Evolutionary conservation across 2,888 invertebrate species (phyloP).

Genomic region (Andricus curvator): DNA sequence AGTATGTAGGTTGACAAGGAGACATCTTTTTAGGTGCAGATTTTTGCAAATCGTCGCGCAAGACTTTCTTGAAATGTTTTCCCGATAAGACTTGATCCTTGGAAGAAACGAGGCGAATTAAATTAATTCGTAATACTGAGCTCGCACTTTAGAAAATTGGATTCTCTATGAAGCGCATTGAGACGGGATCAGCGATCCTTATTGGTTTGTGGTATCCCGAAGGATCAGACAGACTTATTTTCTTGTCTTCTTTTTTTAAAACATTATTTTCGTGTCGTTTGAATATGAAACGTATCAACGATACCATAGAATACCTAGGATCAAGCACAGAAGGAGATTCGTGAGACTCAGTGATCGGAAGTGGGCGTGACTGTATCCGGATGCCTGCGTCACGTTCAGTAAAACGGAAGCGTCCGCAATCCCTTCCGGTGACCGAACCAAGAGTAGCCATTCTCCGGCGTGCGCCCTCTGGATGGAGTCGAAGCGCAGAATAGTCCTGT

Average conservation of each 20-base stretch:
- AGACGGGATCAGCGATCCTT: background rate
- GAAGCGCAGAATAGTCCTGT: conserved; percentile 82
- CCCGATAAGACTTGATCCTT: conserved; percentile 13
- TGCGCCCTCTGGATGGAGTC: conserved; percentile 81
- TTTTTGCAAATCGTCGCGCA: conserved; percentile 22
- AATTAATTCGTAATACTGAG: conserved; percentile 49
- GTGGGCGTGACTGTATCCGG: conserved; percentile 68
- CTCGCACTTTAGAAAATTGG: conserved; percentile 54
- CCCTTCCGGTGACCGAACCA: conserved; percentile 83
- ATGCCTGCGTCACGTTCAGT: conserved; percentile 81
- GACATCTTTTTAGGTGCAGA: conserved; percentile 4
- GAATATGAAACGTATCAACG: conserved; percentile 42
- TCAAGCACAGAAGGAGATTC: conserved; percentile 64
- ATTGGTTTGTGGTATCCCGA: background rate
- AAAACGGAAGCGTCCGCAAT: conserved; percentile 83
- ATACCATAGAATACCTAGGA: conserved; percentile 58
- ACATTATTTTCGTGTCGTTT: conserved; percentile 19
- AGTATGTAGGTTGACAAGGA: background rate
- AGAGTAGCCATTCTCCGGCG: conserved; percentile 83
- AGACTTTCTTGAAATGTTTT: conserved; percentile 30
- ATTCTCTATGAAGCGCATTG: conserved; percentile 47
- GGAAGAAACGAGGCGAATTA: conserved; percentile 42
- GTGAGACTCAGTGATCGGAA: conserved; percentile 62
- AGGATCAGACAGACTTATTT: background rate
- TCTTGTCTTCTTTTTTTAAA: background rate